phyloP scores from a whole-genome alignment of 2,113 vertebrate species.

The Eonycteris spelaea region DNA sequence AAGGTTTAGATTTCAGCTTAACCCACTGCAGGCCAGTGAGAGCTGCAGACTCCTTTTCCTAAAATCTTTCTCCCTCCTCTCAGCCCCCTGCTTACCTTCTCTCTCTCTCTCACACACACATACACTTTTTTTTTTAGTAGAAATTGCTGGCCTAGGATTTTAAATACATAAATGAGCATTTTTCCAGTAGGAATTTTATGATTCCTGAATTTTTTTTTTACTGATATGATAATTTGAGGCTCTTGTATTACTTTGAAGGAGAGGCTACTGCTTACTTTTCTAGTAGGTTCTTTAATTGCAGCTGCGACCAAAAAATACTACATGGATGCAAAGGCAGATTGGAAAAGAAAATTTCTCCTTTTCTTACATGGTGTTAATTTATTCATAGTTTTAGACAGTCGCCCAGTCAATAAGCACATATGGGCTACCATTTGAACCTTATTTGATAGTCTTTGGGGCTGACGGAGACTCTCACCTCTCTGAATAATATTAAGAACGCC shows the following conservation, averaged over 20 bases:
- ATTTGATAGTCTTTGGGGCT: neutral
- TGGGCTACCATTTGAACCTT: neutral
- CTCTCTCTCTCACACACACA: too few species aligned
- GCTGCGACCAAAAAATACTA: neutral
- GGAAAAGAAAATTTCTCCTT: neutral
- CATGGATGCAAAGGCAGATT: neutral
- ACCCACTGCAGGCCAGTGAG: neutral
- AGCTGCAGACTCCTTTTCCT: neutral
- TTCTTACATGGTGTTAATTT: neutral
- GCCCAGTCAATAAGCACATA: neutral
- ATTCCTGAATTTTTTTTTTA: neutral
- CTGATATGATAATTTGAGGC: neutral
- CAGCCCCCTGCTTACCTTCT: neutral
- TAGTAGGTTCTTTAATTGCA: neutral
- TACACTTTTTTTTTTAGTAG: neutral
- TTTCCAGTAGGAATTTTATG: neutral
- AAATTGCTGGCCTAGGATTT: neutral
- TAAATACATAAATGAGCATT: neutral
- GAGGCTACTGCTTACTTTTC: neutral
- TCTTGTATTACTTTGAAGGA: neutral
- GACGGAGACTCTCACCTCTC: rapidly evolving
- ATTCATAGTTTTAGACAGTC: neutral
- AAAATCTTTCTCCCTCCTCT: neutral
- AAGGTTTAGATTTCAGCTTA: neutral
- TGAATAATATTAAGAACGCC: neutral